Percentiles rank a stretch among this genome's conserved stretches.
Conservation (phyloP, 2,797 vertebrate species). For the Pipistrellus kuhlii region DNA sequence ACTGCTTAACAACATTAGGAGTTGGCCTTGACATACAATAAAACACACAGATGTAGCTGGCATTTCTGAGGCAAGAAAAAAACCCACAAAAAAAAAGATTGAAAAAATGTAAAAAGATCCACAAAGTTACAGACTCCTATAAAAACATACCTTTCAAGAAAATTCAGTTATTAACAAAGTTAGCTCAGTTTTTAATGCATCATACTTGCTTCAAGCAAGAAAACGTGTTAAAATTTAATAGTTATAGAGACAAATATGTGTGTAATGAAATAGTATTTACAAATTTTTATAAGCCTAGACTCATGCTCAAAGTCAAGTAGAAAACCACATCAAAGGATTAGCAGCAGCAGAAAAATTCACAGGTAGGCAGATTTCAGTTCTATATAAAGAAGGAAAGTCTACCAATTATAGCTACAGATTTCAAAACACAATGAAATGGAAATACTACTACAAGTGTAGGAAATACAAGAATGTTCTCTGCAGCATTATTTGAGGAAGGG, state of each 20-base stretch:
- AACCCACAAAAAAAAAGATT: neutral
- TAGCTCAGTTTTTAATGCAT: neutral
- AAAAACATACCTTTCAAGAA: conserved; percentile 17
- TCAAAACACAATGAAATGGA: neutral
- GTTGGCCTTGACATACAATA: neutral
- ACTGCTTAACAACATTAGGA: neutral
- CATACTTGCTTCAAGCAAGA: neutral
- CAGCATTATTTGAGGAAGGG: neutral
- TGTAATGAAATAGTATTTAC: conserved; percentile 18
- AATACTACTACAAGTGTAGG: neutral
- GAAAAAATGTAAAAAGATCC: neutral
- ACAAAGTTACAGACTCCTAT: neutral
- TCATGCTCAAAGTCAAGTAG: neutral
- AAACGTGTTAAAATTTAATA: conserved; percentile 1
- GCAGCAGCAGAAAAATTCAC: neutral
- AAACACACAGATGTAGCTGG: neutral
- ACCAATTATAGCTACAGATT: neutral
- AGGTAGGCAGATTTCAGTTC: conserved; percentile 11
- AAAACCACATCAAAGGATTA: conserved; percentile 39
- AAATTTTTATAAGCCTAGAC: conserved; percentile 28
- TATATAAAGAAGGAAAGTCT: neutral
- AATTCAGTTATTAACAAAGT: conserved; percentile 3
- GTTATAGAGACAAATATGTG: conserved; percentile 36
- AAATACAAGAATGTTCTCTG: neutral
- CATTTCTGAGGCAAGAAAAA: neutral